phyloP scores from a whole-genome alignment of 2,113 vertebrate genomes.

The Climacteris rufus region DNA sequence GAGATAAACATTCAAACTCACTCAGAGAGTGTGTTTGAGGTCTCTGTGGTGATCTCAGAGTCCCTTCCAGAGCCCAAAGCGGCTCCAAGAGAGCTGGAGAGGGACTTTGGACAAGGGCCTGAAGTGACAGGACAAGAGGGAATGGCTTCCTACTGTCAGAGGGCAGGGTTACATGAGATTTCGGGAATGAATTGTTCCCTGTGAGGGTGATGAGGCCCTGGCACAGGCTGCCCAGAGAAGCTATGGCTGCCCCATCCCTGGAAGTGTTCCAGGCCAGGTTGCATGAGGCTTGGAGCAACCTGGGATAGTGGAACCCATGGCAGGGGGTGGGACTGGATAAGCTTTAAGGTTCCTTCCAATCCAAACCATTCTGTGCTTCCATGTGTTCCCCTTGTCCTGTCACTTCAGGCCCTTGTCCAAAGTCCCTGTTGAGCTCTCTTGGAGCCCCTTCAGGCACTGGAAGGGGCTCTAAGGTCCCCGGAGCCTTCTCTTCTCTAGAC shows the following conservation, averaged over 20 bases:
- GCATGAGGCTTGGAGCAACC: not conserved
- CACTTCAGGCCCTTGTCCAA: rapidly evolving
- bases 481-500: not conserved
- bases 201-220: rapidly evolving
- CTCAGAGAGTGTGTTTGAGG: not conserved
- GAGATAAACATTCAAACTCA: not conserved
- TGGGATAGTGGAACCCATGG: not conserved
- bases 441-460: not conserved
- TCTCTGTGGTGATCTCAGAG: not conserved
- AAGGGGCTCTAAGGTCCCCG: not conserved
- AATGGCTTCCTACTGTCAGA: not conserved
- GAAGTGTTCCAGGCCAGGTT: rapidly evolving
- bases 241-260: not conserved
- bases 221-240: not conserved
- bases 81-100: not conserved
- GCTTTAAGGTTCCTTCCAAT: not conserved
- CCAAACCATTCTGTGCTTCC: not conserved
- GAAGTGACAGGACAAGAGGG: not conserved
- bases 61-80: rapidly evolving
- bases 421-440: not conserved
- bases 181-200: not conserved
- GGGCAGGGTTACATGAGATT: rapidly evolving
- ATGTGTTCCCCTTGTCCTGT: not conserved
- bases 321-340: rapidly evolving
- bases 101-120: not conserved